Evolutionary conservation across 2,888 invertebrate species (phyloP), one percentile per base, ranked within the genome.

Genomic region (Epinotia ramella): DNA sequence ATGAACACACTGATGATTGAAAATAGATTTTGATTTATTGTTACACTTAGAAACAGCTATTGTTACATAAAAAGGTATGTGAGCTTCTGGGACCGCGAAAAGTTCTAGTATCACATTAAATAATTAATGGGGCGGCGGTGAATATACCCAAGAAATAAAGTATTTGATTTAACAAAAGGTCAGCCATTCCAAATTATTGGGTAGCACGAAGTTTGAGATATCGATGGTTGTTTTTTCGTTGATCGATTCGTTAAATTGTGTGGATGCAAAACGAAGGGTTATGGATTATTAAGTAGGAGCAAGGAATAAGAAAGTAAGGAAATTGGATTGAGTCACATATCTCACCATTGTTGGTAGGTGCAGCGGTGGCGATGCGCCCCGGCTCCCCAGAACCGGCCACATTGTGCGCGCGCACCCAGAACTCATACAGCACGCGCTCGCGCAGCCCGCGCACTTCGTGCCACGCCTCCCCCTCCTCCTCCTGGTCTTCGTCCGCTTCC

Each of bases 341-440:
- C 53, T 53, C 44, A 73, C 73, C 73, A 12, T 69, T 68, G 18
- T 24, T 57, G 96, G 84, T 96, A 96, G 33, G 97, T 89, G 66
- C 86, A 79, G 97, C 96, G 16, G 96, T 82, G 57, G 83, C 82
- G 80, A 96, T 95, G 2, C 93, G 90, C n/a, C 95, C 95, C 13
- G 94, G 86, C 80, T 95, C 94, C 1, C 95, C 95, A 87, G 96
- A 96, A 3, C 97, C 97, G 33, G 96, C 95, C 6, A 95, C 93
- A 12, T 97, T 97, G 62, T 96, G 96, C 9, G 97, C 97, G 60
- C 97, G 96, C 75, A 97, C 97, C 96, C 97, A 97, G 90, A 98
- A 97, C 90, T 97, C 97, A 89, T 98, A 97, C 79, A 96, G 95
- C 81, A 96, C 96, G 86, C 96, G 95, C 84, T 96, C 96, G 77